Conservation (phyloP, 2,888 invertebrate species). For the Cantharis flavilabris region DNA sequence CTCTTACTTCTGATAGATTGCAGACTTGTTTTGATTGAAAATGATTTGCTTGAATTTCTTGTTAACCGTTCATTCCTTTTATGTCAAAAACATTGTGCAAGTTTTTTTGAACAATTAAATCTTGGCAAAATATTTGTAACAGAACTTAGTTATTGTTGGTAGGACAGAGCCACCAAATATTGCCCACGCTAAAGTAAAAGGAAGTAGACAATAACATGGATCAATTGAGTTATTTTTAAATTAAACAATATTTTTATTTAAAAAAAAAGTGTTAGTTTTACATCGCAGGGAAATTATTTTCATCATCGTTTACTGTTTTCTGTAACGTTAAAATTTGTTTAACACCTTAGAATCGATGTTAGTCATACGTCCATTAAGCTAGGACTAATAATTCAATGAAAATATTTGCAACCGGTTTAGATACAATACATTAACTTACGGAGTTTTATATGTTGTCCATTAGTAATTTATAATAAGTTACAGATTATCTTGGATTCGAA, state of each 20-base stretch:
- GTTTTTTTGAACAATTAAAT: not conserved
- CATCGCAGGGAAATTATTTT: not conserved
- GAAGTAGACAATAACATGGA: not conserved
- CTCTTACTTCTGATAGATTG: not conserved
- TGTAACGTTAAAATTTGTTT: not conserved
- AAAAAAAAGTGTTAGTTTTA: not conserved
- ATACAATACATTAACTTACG: not conserved
- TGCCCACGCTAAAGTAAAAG: not conserved
- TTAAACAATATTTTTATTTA: not conserved
- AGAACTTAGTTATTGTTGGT: not conserved
- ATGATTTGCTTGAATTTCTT: not conserved
- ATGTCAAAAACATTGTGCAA: not conserved
- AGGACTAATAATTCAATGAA: not conserved
- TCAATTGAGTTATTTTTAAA: not conserved
- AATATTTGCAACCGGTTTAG: constrained; percentile 1
- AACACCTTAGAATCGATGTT: not conserved
- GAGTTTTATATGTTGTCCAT: constrained; percentile 7
- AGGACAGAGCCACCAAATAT: not conserved
- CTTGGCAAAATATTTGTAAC: not conserved
- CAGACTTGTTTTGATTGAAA: not conserved
- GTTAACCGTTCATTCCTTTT: not conserved
- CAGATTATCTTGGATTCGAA: constrained; percentile 12
- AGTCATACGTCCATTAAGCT: not conserved
- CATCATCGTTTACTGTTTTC: not conserved
- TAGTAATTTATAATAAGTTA: constrained; percentile 16